Percentiles rank a stretch among this genome's conserved stretches.
Conservation (phyloP, 1,140 invertebrate species). For the Drosophila burlai region DNA sequence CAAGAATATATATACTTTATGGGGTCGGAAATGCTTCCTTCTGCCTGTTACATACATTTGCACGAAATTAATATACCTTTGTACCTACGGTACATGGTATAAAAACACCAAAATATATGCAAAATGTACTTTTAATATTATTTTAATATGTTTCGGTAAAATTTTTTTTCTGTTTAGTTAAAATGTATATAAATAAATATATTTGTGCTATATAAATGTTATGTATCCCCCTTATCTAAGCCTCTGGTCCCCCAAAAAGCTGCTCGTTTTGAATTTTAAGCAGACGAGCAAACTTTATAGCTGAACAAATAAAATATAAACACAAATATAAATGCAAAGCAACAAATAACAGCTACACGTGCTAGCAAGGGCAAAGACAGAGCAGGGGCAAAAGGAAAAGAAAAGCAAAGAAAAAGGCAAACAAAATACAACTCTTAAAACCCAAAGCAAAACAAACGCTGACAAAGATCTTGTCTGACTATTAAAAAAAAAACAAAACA, state of each 20-base stretch:
- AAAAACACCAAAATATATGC: not conserved
- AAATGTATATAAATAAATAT: no score
- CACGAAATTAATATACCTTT: no score
- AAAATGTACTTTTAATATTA: not conserved
- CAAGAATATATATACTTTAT: no score
- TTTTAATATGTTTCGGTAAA: not conserved
- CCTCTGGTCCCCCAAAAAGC: conserved; percentile 7
- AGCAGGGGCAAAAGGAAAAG: no score
- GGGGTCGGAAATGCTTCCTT: no score
- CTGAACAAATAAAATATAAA: conserved; percentile 9
- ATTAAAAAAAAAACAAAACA: conserved; percentile 14
- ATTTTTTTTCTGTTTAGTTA: not conserved
- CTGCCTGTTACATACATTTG: no score
- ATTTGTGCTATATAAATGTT: no score
- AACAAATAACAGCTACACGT: conserved; percentile 21
- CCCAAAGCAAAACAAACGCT: conserved; percentile 35
- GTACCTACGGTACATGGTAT: no score
- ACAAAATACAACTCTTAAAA: conserved; percentile 28
- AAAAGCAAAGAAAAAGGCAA: conserved; percentile 11
- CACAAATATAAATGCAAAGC: not conserved
- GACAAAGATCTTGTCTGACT: conserved; percentile 6
- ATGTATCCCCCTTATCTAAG: not conserved
- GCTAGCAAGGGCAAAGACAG: conserved; percentile 23
- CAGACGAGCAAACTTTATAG: not conserved
- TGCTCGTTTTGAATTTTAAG: not conserved